Evolutionary conservation across 2,113 vertebrate genomes (phyloP).

Genomic region (Mormoops blainvillei): DNA sequence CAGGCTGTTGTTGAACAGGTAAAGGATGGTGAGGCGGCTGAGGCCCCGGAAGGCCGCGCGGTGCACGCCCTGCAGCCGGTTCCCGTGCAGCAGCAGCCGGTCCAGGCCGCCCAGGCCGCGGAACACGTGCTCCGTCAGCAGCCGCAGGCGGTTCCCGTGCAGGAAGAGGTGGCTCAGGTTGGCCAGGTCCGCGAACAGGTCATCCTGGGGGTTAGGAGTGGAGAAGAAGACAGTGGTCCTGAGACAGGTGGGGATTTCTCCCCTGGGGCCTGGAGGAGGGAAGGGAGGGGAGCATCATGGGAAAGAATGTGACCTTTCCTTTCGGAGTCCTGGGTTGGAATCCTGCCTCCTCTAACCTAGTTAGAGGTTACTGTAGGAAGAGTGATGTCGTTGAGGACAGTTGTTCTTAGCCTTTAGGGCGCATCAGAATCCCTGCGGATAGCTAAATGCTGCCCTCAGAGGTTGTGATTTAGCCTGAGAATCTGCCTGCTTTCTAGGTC

Average conservation of each 20-base stretch:
- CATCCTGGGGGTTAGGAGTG: slow-evolving; percentile 76
- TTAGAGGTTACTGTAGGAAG: not conserved
- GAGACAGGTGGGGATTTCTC: not conserved
- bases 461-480: not conserved
- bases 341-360: not conserved
- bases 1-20: slow-evolving; percentile 97
- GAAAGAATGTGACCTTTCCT: not conserved
- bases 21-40: slow-evolving; percentile 94
- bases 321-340: not conserved
- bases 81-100: slow-evolving; percentile 93
- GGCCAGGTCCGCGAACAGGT: slow-evolving; percentile 94
- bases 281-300: not conserved
- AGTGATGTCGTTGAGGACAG: not conserved
- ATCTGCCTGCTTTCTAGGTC: not conserved
- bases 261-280: not conserved
- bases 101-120: slow-evolving; percentile 92
- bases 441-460: not conserved
- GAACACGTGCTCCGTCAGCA: slow-evolving; percentile 92
- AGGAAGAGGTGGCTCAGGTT: slow-evolving; percentile 97
- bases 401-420: not conserved
- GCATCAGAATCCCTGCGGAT: not conserved
- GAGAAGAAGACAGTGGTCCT: not conserved
- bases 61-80: slow-evolving; percentile 90
- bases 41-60: slow-evolving; percentile 90
- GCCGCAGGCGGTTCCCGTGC: slow-evolving; percentile 93